These are phyloP conservation scores for Rhagoletis pomonella DNA, from an alignment of 1,140 invertebrate genomes.

Conservation along the genomic window DNA sequence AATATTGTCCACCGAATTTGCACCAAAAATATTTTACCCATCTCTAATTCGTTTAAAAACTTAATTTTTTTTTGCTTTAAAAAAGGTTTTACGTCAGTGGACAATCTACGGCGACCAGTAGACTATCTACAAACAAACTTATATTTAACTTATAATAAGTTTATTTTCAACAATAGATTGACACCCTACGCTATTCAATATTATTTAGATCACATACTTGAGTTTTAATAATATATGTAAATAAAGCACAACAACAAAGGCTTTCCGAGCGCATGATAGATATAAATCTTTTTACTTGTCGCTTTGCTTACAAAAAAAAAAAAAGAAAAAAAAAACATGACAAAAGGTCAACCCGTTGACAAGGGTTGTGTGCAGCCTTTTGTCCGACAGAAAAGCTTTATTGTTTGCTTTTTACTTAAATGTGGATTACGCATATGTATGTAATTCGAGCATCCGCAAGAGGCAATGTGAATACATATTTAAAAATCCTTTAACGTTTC, in stretches of 20 bases:
- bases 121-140: background rate
- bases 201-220: background rate
- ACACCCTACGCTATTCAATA: background rate
- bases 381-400: background rate
- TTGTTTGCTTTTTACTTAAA: background rate
- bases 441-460: too few species aligned
- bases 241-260: background rate
- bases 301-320: background rate
- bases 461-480: too few species aligned
- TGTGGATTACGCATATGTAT: too few species aligned
- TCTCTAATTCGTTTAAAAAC: background rate
- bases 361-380: background rate
- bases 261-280: background rate
- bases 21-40: background rate
- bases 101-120: background rate
- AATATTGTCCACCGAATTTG: too few species aligned
- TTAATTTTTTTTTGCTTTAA: background rate
- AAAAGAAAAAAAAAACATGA: background rate
- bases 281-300: background rate
- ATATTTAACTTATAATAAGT: background rate
- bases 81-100: background rate
- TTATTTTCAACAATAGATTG: background rate
- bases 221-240: background rate
- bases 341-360: background rate
- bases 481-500: too few species aligned